Evolutionary conservation across 2,888 invertebrate species (phyloP), one percentile per base, ranked within the genome.

Genomic region (Drosophila neotestacea): DNA sequence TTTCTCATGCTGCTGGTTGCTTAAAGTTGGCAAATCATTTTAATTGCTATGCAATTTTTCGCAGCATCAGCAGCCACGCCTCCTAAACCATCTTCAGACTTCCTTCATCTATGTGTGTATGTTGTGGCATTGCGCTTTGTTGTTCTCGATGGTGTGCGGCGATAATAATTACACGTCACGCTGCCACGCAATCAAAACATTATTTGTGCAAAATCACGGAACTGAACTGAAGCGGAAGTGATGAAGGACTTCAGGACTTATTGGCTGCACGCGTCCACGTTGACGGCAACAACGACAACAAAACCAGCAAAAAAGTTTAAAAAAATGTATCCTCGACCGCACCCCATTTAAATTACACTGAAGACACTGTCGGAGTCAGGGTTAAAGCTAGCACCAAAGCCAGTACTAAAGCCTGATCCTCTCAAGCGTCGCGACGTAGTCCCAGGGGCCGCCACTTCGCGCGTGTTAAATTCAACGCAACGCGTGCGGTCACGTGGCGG

Each of bases 221-320:
- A 73, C 83, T 90, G 90, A 88, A 91, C 87, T 89, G 84, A 90
- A 82, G 89, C 90, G 91, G 91, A 91, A 91, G 91, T 90, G 91
- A 91, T 91, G 90, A 91, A 91, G 90, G 85, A 86, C 77, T 73
- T 65, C 76, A 41, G 62, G 68, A 76, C 88, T 91, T 90, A 91
- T 91, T 91, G 91, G 89, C 90, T 90, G 88, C 91, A 91, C 91
- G 91, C 91, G 91, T 84, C 56, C 72, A 50, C 65, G 51, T 60
- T 60, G 54, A 59, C 61, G 69, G 32, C 61, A 16, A 6, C 46
- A 36, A 38, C 60, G 42, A 48, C 39, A 36, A 47, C 46, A 32
- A 9, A 9, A 54, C 52, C 46, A 44, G 46, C 44, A 48, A 64
- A 64, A 85, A 85, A 75, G 68, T 76, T 78, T 72, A 79, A 88